A percentile compares a stretch with the other conserved stretches of the same genome.
phyloP scores from a whole-genome alignment of 2,888 invertebrate species.

The Leptinotarsa juncta region DNA sequence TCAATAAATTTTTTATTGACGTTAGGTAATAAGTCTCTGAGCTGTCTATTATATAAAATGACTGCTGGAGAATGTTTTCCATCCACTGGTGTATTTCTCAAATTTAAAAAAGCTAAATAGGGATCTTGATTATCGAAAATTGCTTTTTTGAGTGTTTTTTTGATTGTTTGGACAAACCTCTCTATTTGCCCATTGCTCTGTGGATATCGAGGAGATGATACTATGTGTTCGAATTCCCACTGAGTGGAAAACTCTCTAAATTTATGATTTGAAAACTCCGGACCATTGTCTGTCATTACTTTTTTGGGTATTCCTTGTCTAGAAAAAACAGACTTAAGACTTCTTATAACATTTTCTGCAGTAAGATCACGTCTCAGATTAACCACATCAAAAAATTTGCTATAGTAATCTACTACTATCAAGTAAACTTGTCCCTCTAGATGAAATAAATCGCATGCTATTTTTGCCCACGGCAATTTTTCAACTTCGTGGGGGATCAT shows the following conservation, averaged over 20 bases:
- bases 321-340: no score
- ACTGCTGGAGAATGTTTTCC: slow-evolving; percentile 4
- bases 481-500: slow-evolving; percentile 34
- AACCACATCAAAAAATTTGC: no score
- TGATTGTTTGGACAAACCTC: slow-evolving; percentile 36
- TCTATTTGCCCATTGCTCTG: slow-evolving; percentile 35
- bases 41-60: background rate
- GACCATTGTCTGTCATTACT: no score
- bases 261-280: no score
- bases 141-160: slow-evolving; percentile 36
- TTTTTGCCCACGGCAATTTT: slow-evolving; percentile 30
- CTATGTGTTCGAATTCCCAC: no score
- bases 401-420: no score
- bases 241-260: no score
- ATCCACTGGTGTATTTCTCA: slow-evolving; percentile 17
- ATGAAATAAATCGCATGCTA: slow-evolving; percentile 20
- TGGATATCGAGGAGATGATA: slow-evolving; percentile 23
- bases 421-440: no score
- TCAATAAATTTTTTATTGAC: slow-evolving; percentile 13
- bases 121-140: background rate
- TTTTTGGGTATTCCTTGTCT: no score
- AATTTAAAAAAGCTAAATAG: background rate
- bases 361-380: no score
- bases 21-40: background rate
- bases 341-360: no score